phyloP scores from a whole-genome alignment of 2,888 invertebrate genomes.

The Tromatobia lineatoria region DNA sequence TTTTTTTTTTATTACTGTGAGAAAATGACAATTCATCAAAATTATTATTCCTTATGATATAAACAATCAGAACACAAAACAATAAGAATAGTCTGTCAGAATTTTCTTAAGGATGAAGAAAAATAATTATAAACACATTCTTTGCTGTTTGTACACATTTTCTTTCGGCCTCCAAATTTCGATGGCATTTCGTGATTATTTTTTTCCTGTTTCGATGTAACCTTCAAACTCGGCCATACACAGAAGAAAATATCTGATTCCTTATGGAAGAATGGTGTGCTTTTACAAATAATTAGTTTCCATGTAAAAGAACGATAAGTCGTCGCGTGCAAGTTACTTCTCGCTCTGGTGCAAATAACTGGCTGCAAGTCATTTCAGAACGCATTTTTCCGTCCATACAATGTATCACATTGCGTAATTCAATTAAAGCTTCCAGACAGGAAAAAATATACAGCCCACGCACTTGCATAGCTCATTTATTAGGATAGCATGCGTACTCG shows the following conservation, averaged over 20 bases:
- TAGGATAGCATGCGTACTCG: not conserved
- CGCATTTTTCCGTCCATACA: not conserved
- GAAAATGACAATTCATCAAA: too few relatives aligned
- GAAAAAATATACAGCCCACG: constrained; percentile 4
- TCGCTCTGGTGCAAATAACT: not conserved
- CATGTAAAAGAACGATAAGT: not conserved
- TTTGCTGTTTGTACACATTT: too few relatives aligned
- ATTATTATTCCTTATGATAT: too few relatives aligned
- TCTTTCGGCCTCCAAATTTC: too few relatives aligned
- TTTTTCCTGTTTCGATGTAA: too few relatives aligned
- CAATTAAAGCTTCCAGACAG: constrained; percentile 7
- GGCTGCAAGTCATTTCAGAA: not conserved
- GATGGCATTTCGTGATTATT: too few relatives aligned
- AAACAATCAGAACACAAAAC: too few relatives aligned
- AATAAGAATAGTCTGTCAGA: too few relatives aligned
- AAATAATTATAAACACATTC: too few relatives aligned
- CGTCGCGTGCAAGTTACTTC: not conserved
- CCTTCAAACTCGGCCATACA: too few relatives aligned
- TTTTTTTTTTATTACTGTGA: not conserved
- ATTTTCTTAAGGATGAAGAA: too few relatives aligned
- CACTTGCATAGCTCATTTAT: not conserved
- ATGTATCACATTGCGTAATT: constrained; percentile 14
- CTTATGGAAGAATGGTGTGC: not conserved
- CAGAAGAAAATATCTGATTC: too few relatives aligned
- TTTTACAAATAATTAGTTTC: not conserved